Percentiles rank a stretch among this genome's conserved stretches.
Evolutionary conservation across 2,797 vertebrate species (phyloP).

Genomic region (Lacerta agilis): DNA sequence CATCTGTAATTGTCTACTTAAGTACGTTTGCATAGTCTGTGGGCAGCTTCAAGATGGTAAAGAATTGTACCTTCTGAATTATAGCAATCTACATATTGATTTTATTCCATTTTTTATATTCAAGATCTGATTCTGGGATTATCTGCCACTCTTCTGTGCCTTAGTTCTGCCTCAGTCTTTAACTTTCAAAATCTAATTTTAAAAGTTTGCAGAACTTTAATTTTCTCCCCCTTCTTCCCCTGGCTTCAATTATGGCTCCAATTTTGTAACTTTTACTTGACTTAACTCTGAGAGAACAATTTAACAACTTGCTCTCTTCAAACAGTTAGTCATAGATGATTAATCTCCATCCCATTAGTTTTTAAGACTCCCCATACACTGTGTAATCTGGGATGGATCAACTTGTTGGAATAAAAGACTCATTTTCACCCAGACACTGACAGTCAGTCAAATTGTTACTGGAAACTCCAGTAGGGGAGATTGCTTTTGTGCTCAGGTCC

Average conservation of each 20-base stretch:
- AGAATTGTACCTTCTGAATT: not conserved
- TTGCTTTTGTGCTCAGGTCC: too few relatives aligned
- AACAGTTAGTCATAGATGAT: constrained; percentile 47
- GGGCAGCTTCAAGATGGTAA: not conserved
- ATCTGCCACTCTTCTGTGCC: constrained; percentile 5
- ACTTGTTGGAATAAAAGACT: constrained; percentile 26
- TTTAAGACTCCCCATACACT: constrained; percentile 45
- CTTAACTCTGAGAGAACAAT: constrained; percentile 41
- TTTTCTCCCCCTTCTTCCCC: not conserved
- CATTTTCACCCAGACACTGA: not conserved
- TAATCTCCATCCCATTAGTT: constrained; percentile 42
- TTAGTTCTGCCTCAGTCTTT: constrained; percentile 31
- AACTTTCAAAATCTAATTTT: constrained; percentile 23
- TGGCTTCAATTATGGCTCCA: constrained; percentile 28
- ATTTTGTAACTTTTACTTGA: constrained; percentile 52
- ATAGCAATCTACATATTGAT: not conserved
- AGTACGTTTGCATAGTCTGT: not conserved
- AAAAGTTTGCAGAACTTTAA: constrained; percentile 42
- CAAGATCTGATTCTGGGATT: constrained; percentile 21
- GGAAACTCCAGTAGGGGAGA: too few relatives aligned
- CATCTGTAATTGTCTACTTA: not conserved
- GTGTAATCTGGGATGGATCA: constrained; percentile 23
- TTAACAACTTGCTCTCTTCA: constrained; percentile 52
- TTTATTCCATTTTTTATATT: constrained; percentile 7
- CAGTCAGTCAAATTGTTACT: constrained; percentile 5